Evolutionary conservation across 2,113 vertebrate genomes (phyloP).

Genomic region (Istiophorus platypterus): DNA sequence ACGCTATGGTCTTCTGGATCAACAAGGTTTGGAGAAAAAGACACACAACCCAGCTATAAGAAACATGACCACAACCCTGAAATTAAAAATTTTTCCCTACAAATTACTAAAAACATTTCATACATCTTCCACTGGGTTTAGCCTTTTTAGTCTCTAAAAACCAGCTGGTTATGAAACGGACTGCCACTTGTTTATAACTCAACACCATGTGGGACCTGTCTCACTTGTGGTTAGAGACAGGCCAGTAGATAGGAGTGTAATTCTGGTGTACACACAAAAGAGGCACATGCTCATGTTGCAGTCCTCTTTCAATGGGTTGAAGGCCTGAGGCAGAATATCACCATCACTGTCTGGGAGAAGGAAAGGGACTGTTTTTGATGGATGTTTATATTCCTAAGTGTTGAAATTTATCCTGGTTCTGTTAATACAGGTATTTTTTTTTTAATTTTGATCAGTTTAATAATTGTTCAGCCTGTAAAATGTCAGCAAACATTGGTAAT

Average conservation of each 20-base stretch:
- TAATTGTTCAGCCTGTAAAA: not conserved
- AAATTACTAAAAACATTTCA: not conserved
- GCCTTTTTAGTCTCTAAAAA: constrained; percentile 1
- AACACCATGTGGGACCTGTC: not conserved
- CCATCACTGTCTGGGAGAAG: constrained; percentile 3
- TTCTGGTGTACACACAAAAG: constrained; percentile 6
- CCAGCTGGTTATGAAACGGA: not conserved
- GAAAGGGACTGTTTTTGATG: not conserved
- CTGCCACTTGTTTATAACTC: not conserved
- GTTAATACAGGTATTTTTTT: too few species aligned
- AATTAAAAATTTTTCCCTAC: not conserved
- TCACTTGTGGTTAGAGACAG: not conserved
- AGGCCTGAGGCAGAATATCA: constrained; percentile 36
- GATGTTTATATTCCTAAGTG: not conserved
- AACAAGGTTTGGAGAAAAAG: constrained; percentile 90
- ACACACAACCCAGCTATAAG: not conserved
- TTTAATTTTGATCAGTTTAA: not conserved
- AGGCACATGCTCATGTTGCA: constrained; percentile 39
- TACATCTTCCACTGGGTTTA: not conserved
- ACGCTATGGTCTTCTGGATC: constrained; percentile 99
- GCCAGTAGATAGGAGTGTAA: not conserved
- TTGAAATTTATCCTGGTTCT: not conserved
- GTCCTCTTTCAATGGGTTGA: constrained; percentile 18
- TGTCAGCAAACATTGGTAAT: not conserved
- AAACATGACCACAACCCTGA: not conserved